phyloP scores from a whole-genome alignment of 2,797 vertebrate genomes.

The Pterois miles region DNA sequence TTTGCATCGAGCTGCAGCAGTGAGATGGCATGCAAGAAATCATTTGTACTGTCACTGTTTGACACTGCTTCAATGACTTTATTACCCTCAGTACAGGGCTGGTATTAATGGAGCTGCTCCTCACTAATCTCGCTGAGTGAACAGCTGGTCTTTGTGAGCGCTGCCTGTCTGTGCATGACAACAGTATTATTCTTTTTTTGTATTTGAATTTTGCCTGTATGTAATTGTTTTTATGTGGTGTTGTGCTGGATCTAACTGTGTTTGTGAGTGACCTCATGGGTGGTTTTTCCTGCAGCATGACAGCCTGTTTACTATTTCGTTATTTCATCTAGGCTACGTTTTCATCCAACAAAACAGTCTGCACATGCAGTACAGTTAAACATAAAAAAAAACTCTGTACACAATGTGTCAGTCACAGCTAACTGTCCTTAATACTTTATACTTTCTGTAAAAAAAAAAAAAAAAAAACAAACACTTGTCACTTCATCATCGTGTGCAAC shows the following conservation, averaged over 20 bases:
- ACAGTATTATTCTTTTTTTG: constrained; percentile 12
- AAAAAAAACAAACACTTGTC: not conserved
- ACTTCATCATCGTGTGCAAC: constrained; percentile 36
- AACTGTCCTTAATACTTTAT: constrained; percentile 9
- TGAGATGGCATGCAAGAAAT: constrained; percentile 49
- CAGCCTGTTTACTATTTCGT: constrained; percentile 9
- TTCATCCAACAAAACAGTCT: constrained; percentile 38
- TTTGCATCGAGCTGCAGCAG: constrained; percentile 19
- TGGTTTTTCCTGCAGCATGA: constrained; percentile 38
- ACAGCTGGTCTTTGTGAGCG: constrained; percentile 40
- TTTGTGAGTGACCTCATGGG: constrained; percentile 37
- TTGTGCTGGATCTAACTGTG: constrained; percentile 28
- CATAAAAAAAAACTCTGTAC: not conserved
- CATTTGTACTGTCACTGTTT: constrained; percentile 11
- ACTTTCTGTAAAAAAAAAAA: not conserved
- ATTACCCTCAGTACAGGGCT: constrained; percentile 17
- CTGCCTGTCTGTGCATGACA: constrained; percentile 69
- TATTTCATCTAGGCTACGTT: constrained; percentile 9
- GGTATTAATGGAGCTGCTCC: constrained; percentile 35
- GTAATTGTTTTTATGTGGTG: constrained; percentile 26
- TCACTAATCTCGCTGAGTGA: constrained; percentile 37
- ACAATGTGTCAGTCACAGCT: constrained; percentile 8
- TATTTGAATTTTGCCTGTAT: constrained; percentile 23
- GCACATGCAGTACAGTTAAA: not conserved
- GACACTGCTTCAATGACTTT: constrained; percentile 19